These are phyloP conservation scores for Clistopyga incitator DNA, from an alignment of 2,888 invertebrate species.

Conservation along the genomic window DNA sequence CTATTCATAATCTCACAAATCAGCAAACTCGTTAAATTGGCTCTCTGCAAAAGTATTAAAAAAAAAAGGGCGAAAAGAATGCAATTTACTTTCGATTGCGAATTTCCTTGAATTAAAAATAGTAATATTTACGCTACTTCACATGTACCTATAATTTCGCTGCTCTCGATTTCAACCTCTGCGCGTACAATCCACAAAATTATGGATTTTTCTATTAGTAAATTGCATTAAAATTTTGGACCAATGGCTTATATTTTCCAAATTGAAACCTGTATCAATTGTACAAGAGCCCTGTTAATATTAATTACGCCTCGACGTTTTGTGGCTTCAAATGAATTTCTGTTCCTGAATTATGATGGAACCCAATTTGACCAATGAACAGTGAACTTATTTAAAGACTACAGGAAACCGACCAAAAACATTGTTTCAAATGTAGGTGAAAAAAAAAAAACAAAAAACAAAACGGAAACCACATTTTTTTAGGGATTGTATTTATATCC, in stretches of 20 bases:
- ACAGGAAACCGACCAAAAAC: conserved; percentile 54
- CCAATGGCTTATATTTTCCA: conserved; percentile 60
- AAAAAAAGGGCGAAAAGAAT: conserved; percentile 12
- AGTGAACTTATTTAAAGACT: conserved; percentile 41
- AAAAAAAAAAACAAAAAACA: conserved; percentile 8
- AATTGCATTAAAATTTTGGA: conserved; percentile 58
- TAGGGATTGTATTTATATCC: conserved; percentile 40
- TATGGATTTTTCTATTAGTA: conserved; percentile 40
- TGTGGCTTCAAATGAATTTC: conserved; percentile 4
- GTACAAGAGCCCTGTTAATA: conserved; percentile 7
- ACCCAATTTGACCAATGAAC: conserved; percentile 53
- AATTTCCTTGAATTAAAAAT: conserved; percentile 25
- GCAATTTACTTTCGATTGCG: conserved; percentile 45
- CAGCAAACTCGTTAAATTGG: conserved; percentile 26
- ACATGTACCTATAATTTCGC: conserved; percentile 69
- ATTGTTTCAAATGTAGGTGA: conserved; percentile 6
- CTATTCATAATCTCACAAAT: conserved; percentile 49
- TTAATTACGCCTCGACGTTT: not conserved
- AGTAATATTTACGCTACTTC: conserved; percentile 70
- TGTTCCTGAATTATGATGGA: conserved; percentile 25
- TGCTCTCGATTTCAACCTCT: conserved; percentile 56
- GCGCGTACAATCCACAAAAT: conserved; percentile 20
- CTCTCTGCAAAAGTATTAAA: not conserved
- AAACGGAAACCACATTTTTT: conserved; percentile 26
- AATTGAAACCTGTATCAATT: conserved; percentile 42